These are phyloP conservation scores for Tortricodes alternella DNA, from an alignment of 2,888 invertebrate species.

Conservation along the genomic window DNA sequence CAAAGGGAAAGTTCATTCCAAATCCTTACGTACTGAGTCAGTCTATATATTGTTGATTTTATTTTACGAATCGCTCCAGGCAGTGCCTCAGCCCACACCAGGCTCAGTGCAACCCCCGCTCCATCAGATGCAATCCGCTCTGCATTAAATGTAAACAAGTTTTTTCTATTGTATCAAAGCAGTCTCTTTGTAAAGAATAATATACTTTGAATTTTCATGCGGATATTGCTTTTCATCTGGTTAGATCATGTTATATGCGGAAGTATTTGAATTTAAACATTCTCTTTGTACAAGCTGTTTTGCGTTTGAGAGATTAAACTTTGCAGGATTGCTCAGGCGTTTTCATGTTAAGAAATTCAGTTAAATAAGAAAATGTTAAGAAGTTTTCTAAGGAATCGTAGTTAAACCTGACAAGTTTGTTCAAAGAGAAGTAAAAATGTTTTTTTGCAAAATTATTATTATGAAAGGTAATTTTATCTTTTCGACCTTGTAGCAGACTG, in stretches of 20 bases:
- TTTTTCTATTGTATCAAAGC: slow-evolving; percentile 60
- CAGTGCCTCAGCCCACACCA: slow-evolving; percentile 9
- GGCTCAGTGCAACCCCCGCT: slow-evolving; percentile 42
- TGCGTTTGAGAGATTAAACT: slow-evolving; percentile 40
- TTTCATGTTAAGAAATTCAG: not conserved
- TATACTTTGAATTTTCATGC: slow-evolving; percentile 48
- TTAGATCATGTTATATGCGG: slow-evolving; percentile 26
- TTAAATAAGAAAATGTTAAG: not conserved
- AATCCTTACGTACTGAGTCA: too few species aligned
- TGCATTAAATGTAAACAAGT: slow-evolving; percentile 65
- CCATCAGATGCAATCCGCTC: slow-evolving; percentile 12
- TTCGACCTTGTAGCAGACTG: too few species aligned
- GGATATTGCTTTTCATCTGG: slow-evolving; percentile 41
- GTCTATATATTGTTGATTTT: too few species aligned
- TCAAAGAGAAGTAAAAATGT: too few species aligned
- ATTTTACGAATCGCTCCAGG: not conserved
- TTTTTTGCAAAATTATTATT: too few species aligned
- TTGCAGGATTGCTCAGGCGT: not conserved
- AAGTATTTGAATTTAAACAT: slow-evolving; percentile 43
- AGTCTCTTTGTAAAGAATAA: slow-evolving; percentile 58
- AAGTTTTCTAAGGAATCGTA: too few species aligned
- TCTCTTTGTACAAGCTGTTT: slow-evolving; percentile 40
- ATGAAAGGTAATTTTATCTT: too few species aligned
- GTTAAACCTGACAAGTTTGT: too few species aligned
- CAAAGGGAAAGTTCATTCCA: too few species aligned